Evolutionary conservation across 2,113 vertebrate genomes (phyloP), one percentile per base, ranked within the genome.

Genomic region (Ifrita kowaldi): DNA sequence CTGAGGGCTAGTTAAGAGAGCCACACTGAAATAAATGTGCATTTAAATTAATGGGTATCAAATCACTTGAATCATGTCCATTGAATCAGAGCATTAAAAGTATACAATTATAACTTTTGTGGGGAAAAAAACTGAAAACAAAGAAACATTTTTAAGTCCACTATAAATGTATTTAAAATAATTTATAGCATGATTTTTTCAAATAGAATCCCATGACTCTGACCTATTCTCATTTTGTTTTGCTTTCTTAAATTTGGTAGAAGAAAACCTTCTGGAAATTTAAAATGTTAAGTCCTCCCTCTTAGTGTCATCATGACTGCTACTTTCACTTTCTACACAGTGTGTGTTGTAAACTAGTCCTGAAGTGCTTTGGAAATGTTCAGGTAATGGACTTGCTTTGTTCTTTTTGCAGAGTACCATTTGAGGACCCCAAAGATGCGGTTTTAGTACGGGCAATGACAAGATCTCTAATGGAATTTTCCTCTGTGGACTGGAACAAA

Each of bases 401-500:
- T 28, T 74, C 30, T 91, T 94, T 81, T 81, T 93, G 57, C 87
- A 98, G 98, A 87, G 92, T 90, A 27, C 63, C 96, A 6, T 97
- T 97, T 89, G 93, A 96, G 37, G 76, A 97, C 73, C 90, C 95
- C 0, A 93, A 98, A 94, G 97, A 98, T 77, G 96, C 97, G 1
- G 52, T 97, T 93, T 97, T 97, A 63, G 71, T 96, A 5, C 95
- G 96, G 79, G 95, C 96, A 92, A 55, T 68, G 28, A 94, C 95
- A 82, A 97, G 98, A 85, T 98, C 98, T 10, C 6, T 97, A 18
- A 97, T 98, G 96, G 80, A 98, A 55, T 87, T 98, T 63, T 97
- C 97, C 28, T 96, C 19, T 62, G 17, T 98, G 89, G 98, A 98
- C 70, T 98, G 98, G 98, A 96, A 82, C 39, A 97, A 96, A 15